phyloP scores from a whole-genome alignment of 2,113 vertebrate species.

The Promerops cafer region DNA sequence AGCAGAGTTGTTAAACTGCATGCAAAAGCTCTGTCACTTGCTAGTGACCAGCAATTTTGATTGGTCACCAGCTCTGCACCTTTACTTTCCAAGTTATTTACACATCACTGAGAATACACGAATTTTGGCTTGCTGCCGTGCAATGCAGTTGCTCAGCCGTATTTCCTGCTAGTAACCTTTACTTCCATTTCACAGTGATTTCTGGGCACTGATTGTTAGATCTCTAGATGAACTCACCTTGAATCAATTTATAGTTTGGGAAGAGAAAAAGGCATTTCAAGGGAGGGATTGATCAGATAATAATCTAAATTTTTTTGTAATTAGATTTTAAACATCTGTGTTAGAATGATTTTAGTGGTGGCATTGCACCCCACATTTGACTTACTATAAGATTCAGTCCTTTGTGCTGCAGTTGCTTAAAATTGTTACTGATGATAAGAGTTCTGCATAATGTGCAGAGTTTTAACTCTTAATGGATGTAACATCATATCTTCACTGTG shows the following conservation, averaged over 20 bases:
- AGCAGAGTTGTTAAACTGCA: background rate
- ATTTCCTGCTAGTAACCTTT: conserved; percentile 18
- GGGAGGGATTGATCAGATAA: background rate
- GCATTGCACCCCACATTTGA: background rate
- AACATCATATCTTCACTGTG: background rate
- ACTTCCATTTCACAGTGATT: conserved; percentile 10
- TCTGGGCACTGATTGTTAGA: background rate
- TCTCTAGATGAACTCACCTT: background rate
- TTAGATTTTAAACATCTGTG: background rate
- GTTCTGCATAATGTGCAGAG: background rate
- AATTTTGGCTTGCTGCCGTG: background rate
- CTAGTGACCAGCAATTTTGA: background rate
- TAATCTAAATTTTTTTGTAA: background rate
- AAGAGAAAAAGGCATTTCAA: background rate
- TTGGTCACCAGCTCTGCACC: background rate
- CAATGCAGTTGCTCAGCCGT: background rate
- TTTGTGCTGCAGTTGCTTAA: background rate
- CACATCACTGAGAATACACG: background rate
- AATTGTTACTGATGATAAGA: background rate
- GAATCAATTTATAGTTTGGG: background rate
- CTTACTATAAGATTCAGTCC: background rate
- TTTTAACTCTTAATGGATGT: background rate
- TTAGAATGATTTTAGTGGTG: background rate
- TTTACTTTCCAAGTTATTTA: background rate
- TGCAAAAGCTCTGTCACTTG: background rate